phyloP scores from a whole-genome alignment of 2,797 vertebrate species.

The Melanotaenia trifasciata region DNA sequence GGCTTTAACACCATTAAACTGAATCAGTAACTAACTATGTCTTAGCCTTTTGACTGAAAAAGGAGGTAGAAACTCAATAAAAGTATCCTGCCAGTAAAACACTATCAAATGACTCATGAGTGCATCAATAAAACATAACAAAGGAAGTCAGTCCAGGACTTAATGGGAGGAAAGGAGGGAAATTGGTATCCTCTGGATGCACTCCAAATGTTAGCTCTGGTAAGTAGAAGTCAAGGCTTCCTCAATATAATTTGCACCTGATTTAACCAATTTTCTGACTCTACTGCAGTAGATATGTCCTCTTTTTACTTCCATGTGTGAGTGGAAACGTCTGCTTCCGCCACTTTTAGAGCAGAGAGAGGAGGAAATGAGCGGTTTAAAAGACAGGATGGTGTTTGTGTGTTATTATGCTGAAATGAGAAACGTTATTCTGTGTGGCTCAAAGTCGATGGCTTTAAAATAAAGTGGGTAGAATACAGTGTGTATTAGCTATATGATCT shows the following conservation, averaged over 20 bases:
- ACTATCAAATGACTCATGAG: slow-evolving; percentile 49
- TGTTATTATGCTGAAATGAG: slow-evolving; percentile 10
- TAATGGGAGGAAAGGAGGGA: slow-evolving; percentile 51
- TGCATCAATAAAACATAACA: slow-evolving; percentile 60
- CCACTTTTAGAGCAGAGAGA: slow-evolving; percentile 62
- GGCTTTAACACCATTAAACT: not conserved
- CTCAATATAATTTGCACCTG: slow-evolving; percentile 68
- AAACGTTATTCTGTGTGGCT: slow-evolving; percentile 22
- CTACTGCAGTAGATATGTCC: slow-evolving; percentile 65
- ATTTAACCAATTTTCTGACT: slow-evolving; percentile 71
- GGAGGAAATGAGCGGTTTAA: slow-evolving; percentile 72
- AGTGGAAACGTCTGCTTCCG: slow-evolving; percentile 73
- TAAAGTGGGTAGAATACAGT: not conserved
- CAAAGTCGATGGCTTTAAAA: not conserved
- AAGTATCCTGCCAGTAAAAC: slow-evolving; percentile 48
- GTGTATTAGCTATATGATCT: not conserved
- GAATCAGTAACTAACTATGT: not conserved
- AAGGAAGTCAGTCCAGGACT: slow-evolving; percentile 57
- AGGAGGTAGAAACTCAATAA: slow-evolving; percentile 21
- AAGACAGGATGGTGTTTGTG: slow-evolving; percentile 51
- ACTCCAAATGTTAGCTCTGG: slow-evolving; percentile 72
- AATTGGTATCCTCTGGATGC: slow-evolving; percentile 69
- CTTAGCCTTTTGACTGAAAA: slow-evolving; percentile 8
- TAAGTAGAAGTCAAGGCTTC: slow-evolving; percentile 66
- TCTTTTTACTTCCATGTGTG: slow-evolving; percentile 61